Base-by-base conservation (phyloP, 2,797 vertebrate species). In the Parauchenoglanis punctatus region DNA sequence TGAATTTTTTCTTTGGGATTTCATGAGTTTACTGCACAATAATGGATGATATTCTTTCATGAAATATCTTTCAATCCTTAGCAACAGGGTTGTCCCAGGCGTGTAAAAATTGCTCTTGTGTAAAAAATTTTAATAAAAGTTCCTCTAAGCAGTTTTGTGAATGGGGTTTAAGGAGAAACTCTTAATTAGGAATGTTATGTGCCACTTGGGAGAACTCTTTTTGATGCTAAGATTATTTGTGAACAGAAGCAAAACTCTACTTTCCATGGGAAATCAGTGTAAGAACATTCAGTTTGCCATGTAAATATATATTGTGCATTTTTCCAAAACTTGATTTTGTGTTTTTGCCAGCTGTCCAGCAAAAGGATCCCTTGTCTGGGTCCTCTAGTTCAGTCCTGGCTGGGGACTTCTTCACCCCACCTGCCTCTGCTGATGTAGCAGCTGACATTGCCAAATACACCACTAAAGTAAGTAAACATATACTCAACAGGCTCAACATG, bases 401-500 rank as follows among this genome's bases (percentile, higher is more conserved):
- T 40, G 94, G 96, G 35, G 98, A 99, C 90, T 91, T 97, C 88
- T 97, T 98, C 89, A 98, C 99, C 77, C 97, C 98, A 89, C 98
- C 97, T 0, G 97, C 97, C 83, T 99, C 98, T 0, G 98, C 98
- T 0, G 98, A 99, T 56, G 97, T 98, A 5, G 98, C 98, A 59
- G 98, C 98, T 49, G 98, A 99, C 90, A 99, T 99, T 58, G 98
- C 98, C 91, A 99, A 99, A 92, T 99, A 99, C 81, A 99, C 98
- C 20, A 98, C 96, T 94, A 99, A 99, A 96, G 98, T 99, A 93
- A 96, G 96, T 92, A n/a, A 23, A 13, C 59, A 23, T 46, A 63
- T n/a, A n/a, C 6, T 63, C 23, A 13, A 44, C 56, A 44, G 11
- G 3, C 12, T 40, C 56, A 49, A 20, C n/a, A 82, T 13, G 4